Percentiles rank a stretch among this genome's conserved stretches.
These are phyloP conservation scores for Pedetes capensis DNA, from an alignment of 2,113 vertebrate genomes.

Conservation along the genomic window DNA sequence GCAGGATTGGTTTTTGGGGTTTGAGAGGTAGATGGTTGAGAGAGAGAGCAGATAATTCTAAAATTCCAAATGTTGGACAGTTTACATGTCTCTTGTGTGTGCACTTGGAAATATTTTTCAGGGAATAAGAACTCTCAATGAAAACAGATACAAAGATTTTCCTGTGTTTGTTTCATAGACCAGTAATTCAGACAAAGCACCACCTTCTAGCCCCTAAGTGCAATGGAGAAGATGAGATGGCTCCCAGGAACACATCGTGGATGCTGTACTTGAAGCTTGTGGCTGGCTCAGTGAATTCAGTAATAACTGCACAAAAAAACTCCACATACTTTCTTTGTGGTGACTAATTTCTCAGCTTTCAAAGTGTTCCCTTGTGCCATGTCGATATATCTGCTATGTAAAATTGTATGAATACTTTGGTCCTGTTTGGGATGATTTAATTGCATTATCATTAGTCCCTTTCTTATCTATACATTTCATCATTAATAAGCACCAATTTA, in stretches of 20 bases:
- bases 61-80: constrained; percentile 9
- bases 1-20: not conserved
- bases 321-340: not conserved
- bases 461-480: not conserved
- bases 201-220: not conserved
- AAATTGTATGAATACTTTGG: constrained; percentile 1
- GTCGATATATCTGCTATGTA: not conserved
- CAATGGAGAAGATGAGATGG: not conserved
- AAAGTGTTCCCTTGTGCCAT: not conserved
- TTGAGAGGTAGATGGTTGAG: not conserved
- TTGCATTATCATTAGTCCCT: not conserved
- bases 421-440: constrained; percentile 15
- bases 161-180: not conserved
- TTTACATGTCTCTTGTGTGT: not conserved
- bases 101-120: not conserved
- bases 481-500: not conserved
- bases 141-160: not conserved
- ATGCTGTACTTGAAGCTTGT: not conserved
- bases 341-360: not conserved
- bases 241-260: constrained; percentile 1
- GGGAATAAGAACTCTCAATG: not conserved
- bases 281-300: not conserved
- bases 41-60: not conserved
- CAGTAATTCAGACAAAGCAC: not conserved
- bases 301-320: not conserved